A percentile compares a stretch with the other conserved stretches of the same genome.
These are phyloP conservation scores for Anorthoa munda DNA, from an alignment of 2,888 invertebrate species.

Conservation along the genomic window DNA sequence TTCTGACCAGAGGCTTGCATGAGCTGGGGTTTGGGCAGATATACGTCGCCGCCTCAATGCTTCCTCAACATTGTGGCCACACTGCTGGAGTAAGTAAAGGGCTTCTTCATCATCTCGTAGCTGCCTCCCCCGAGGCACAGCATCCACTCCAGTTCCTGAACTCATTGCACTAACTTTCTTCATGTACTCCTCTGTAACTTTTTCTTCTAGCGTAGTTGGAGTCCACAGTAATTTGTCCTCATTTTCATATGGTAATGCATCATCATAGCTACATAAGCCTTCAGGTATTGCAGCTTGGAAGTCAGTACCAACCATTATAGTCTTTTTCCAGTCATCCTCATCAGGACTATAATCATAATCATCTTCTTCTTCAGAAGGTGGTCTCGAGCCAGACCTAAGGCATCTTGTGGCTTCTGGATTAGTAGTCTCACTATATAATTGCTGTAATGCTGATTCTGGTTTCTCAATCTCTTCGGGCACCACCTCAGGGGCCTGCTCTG, in stretches of 20 bases:
- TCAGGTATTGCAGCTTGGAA: constrained; percentile 98
- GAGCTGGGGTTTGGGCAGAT: constrained; percentile 93
- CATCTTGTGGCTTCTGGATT: constrained; percentile 87
- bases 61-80: constrained; percentile 98
- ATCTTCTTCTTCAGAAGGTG: constrained; percentile 95
- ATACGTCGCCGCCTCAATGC: constrained; percentile 95
- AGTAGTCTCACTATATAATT: constrained; percentile 83
- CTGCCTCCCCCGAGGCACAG: constrained; percentile 94
- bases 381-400: constrained; percentile 92
- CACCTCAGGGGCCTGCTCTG: constrained; percentile 80
- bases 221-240: constrained; percentile 99
- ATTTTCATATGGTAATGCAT: constrained; percentile 98
- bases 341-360: constrained; percentile 96
- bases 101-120: constrained; percentile 97
- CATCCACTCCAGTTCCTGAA: constrained; percentile 84
- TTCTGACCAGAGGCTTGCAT: constrained; percentile 98
- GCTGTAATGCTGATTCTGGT: constrained; percentile 88
- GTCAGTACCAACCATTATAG: constrained; percentile 98
- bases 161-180: constrained; percentile 91
- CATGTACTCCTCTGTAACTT: constrained; percentile 95
- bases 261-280: constrained; percentile 97
- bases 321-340: constrained; percentile 97
- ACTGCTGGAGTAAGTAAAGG: constrained; percentile 96
- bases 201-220: constrained; percentile 94
- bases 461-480: constrained; percentile 85